Evolutionary conservation across 2,888 invertebrate species (phyloP), one percentile per base, ranked within the genome.

Genomic region (Mystacides longicornis): DNA sequence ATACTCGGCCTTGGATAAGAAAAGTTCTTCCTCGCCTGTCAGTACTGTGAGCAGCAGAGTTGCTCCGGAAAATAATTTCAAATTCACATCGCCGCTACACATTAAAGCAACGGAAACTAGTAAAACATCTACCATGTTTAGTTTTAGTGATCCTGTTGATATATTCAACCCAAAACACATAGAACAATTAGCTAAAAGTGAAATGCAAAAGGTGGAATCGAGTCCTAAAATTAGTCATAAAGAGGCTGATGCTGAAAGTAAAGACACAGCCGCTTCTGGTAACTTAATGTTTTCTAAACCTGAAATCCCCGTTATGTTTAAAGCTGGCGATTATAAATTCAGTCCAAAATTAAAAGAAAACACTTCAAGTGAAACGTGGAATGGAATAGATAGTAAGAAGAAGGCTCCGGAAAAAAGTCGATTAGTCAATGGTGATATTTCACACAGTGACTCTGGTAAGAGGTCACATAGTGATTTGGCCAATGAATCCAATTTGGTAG

Each of bases 231-330:
- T 31, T 9, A 19, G 20, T 21, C 18, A 21, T 21, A 37, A 37
- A 37, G 45, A 45, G 21, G 45, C 20, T 20, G 14, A 19, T 11
- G 20, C 4, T 45, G 21, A 20, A n/a, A 45, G 20, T 45, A n/a
- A n/a, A n/a, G n/a, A 14, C 3, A 20, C 45, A 21, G 20, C 20
- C 20, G 20, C 20, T 21, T 7, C 37, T n/a, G 37, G 37, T 64
- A 9, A 67, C 69, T 14, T 74, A 72, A 58, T 11, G 18, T 46
- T 21, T 19, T 18, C 48, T n/a, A 48, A 48, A 48, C 23, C 23
- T 16, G 48, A 48, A 20, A 14, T 9, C 3, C 16, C 48, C 4
- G 5, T 11, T 9, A 22, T 23, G 16, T 49, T 49, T 20, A 49
- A 54, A 45, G 43, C 33, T n/a, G 54, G 49, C 11, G 43, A 54